Conservation (phyloP, 1,140 invertebrate species). For the Drosophila bocqueti region DNA sequence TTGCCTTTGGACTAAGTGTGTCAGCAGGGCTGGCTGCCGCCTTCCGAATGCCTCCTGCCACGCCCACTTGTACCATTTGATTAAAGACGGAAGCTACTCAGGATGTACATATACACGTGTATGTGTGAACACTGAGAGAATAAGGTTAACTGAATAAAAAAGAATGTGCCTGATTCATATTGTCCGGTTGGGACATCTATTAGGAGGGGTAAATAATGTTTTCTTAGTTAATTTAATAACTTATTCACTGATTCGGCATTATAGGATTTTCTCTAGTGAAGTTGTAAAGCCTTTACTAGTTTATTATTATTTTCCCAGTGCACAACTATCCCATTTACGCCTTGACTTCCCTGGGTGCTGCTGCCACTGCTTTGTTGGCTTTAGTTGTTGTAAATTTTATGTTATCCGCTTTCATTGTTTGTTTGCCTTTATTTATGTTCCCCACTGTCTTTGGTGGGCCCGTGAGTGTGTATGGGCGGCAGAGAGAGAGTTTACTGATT, state of each 20-base stretch:
- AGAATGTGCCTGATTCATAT: not conserved
- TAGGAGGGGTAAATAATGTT: not conserved
- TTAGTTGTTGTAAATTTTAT: conserved; percentile 81
- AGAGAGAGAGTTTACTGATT: conserved; percentile 50
- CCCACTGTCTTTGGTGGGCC: conserved; percentile 21
- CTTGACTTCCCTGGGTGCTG: conserved; percentile 20
- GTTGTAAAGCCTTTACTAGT: no score
- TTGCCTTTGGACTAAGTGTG: conserved; percentile 55
- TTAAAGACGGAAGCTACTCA: conserved; percentile 61
- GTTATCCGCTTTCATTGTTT: conserved; percentile 82
- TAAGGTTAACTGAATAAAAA: not conserved
- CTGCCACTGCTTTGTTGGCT: conserved; percentile 50
- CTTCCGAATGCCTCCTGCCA: conserved; percentile 27
- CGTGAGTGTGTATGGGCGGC: not conserved
- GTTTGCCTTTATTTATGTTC: conserved; percentile 74
- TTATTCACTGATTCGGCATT: not conserved
- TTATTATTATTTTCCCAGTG: conserved; percentile 10
- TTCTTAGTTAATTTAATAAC: not conserved
- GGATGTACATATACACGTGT: conserved; percentile 13
- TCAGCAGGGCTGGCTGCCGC: conserved; percentile 53
- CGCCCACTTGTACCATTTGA: conserved; percentile 72
- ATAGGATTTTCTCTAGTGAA: no score
- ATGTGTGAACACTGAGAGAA: conserved; percentile 34
- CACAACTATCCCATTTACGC: conserved; percentile 46
- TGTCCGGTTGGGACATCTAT: not conserved